These are phyloP conservation scores for Drosophila colorata DNA, from an alignment of 2,888 invertebrate genomes.

Conservation along the genomic window DNA sequence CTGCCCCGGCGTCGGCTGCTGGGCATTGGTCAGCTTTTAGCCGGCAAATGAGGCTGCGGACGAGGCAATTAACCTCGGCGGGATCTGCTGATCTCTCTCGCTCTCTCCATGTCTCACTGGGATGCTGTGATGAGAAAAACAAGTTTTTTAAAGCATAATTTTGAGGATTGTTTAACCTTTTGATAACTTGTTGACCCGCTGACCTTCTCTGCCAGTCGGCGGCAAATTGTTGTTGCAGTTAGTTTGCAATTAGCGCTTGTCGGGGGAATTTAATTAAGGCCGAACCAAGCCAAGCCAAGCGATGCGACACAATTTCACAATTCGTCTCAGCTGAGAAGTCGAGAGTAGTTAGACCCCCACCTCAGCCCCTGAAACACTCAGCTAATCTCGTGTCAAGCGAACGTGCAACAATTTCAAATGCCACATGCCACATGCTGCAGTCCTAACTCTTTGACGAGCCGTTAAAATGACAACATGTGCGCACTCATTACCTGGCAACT, in stretches of 20 bases:
- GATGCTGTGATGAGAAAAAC: slow-evolving; percentile 60
- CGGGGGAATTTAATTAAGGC: slow-evolving; percentile 64
- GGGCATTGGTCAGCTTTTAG: slow-evolving; percentile 46
- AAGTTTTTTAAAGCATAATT: slow-evolving; percentile 53
- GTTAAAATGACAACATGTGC: slow-evolving; percentile 73
- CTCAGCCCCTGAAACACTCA: no score
- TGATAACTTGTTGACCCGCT: slow-evolving; percentile 45
- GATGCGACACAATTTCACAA: slow-evolving; percentile 32
- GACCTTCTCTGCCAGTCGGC: slow-evolving; percentile 42
- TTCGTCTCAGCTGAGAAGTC: slow-evolving; percentile 7
- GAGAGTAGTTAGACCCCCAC: slow-evolving; percentile 7
- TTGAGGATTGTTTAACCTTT: slow-evolving; percentile 28
- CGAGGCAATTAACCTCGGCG: slow-evolving; percentile 62
- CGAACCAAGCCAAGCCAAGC: not conserved
- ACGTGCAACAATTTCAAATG: slow-evolving; percentile 55
- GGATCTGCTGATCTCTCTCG: slow-evolving; percentile 46
- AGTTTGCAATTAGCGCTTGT: slow-evolving; percentile 29
- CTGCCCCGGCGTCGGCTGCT: not conserved
- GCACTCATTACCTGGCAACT: slow-evolving; percentile 24
- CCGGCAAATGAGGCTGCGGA: slow-evolving; percentile 24
- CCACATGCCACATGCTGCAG: slow-evolving; percentile 26
- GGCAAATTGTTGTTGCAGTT: slow-evolving; percentile 24
- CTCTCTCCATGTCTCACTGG: slow-evolving; percentile 1
- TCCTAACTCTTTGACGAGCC: slow-evolving; percentile 45
- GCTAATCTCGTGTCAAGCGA: not conserved